Evolutionary conservation across 35 echinoderm and acorn worm genomes (phyloP), one percentile per base, ranked within the genome.

Genomic region (Ophiothrix spiculata): DNA sequence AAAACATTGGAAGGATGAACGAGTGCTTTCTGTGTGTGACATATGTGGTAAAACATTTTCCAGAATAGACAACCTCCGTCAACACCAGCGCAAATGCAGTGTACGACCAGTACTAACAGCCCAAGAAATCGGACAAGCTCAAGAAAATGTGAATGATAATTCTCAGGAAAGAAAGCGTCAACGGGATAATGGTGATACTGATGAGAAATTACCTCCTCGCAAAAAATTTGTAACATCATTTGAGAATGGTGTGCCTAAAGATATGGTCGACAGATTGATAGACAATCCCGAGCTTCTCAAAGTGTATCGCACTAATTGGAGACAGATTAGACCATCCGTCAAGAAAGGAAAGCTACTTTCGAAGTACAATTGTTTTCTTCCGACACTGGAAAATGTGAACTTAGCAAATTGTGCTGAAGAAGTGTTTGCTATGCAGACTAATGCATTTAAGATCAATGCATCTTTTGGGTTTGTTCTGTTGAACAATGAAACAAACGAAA

Each of bases 371-470:
- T 69, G 60, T 28, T 69, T 69, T 69, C 60, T 69, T 69, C 60
- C 60, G 29, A 69, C 60, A 69, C 29, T 69, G 25, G 60, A 69
- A 69, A 69, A 25, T 2, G 60, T 69, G 60, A 69, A 69, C 60
- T 69, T 69, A 69, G 60, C 60, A 69, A 69, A 69, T 28, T 69
- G 60, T 69, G 60, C 60, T 28, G 60, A 69, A 69, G 60, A 28
- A 15, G 60, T 69, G 29, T 69, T 69, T 69, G 60, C 8, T 1
- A 69, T 69, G 60, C 60, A 69, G 60, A 69, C 60, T 69, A 69
- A 69, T 69, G 60, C 25, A n/a, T 69, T 69, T 56, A 82, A 82
- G 80, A 56, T 82, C 32, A 82, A 82, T 46, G 33, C 33, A 34
- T 34, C 80, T 13, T 82, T 54, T 19, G 80, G 80, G 32, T 34